Evolutionary conservation across 2,797 vertebrate genomes (phyloP).

Genomic region (Bovichtus variegatus): DNA sequence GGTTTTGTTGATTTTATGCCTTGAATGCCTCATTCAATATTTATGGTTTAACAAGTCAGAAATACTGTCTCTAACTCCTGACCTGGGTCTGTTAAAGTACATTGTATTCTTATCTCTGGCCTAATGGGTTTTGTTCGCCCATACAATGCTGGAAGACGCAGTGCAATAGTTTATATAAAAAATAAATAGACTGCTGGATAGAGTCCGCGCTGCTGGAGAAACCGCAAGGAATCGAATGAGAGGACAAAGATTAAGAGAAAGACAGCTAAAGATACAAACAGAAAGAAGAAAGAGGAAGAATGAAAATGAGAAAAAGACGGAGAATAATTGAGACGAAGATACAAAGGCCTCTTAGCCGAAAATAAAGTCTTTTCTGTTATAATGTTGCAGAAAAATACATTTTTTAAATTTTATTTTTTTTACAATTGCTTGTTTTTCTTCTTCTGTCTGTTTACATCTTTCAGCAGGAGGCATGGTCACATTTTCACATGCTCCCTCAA

Average conservation of each 20-base stretch:
- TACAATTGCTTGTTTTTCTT: background rate
- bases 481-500: constrained; percentile 54
- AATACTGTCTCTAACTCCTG: constrained; percentile 14
- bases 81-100: constrained; percentile 39
- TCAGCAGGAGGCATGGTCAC: constrained; percentile 38
- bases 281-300: background rate
- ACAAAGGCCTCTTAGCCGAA: background rate
- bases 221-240: constrained; percentile 36
- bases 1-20: constrained; percentile 26
- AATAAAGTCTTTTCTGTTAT: background rate
- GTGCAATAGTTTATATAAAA: constrained; percentile 47
- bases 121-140: constrained; percentile 39
- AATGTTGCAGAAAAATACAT: background rate
- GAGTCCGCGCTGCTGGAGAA: constrained; percentile 20
- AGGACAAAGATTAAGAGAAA: constrained; percentile 45
- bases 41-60: constrained; percentile 34
- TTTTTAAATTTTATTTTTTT: too few species aligned
- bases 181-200: constrained; percentile 46
- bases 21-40: constrained; percentile 40
- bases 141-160: constrained; percentile 31
- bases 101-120: constrained; percentile 41
- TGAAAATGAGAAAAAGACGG: background rate
- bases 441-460: constrained; percentile 39
- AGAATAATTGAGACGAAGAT: background rate
- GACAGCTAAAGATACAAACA: constrained; percentile 40